A percentile compares a stretch with the other conserved stretches of the same genome.
Evolutionary conservation across 2,113 vertebrate species (phyloP).

Genomic region (Odocoileus hemionus): DNA sequence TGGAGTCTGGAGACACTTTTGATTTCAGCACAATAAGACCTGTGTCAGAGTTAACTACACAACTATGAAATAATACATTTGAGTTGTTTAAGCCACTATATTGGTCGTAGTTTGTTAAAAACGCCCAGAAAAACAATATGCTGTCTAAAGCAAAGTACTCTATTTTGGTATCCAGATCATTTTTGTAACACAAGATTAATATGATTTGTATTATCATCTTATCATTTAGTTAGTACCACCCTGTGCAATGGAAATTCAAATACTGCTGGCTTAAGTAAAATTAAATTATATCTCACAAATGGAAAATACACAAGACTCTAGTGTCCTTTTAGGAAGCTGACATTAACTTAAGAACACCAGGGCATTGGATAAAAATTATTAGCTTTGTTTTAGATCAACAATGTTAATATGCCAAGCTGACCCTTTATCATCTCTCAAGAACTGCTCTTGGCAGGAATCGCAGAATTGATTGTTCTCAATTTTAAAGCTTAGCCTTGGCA

Average conservation of each 20-base stretch:
- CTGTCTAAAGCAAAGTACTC: not conserved
- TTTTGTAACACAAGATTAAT: not conserved
- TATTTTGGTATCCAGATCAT: not conserved
- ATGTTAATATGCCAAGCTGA: not conserved
- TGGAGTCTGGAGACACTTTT: not conserved
- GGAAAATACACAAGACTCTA: constrained; percentile 8
- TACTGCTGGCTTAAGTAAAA: not conserved
- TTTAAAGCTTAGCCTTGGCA: constrained; percentile 38
- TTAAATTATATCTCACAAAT: not conserved
- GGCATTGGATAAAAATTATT: not conserved
- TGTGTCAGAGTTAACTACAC: not conserved
- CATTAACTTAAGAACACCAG: constrained; percentile 30
- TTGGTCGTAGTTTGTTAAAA: not conserved
- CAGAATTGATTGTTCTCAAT: not conserved
- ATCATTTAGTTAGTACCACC: not conserved
- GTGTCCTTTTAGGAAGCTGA: constrained; percentile 15
- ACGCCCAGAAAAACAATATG: not conserved
- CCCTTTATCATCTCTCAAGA: not conserved
- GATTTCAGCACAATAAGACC: not conserved
- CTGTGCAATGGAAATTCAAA: constrained; percentile 1
- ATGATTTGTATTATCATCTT: not conserved
- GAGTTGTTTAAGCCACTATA: not conserved
- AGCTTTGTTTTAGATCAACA: constrained; percentile 36
- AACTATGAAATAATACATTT: not conserved
- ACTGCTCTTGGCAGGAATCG: constrained; percentile 16